phyloP scores from a whole-genome alignment of 2,888 invertebrate species.

The Calliopum simillimum region DNA sequence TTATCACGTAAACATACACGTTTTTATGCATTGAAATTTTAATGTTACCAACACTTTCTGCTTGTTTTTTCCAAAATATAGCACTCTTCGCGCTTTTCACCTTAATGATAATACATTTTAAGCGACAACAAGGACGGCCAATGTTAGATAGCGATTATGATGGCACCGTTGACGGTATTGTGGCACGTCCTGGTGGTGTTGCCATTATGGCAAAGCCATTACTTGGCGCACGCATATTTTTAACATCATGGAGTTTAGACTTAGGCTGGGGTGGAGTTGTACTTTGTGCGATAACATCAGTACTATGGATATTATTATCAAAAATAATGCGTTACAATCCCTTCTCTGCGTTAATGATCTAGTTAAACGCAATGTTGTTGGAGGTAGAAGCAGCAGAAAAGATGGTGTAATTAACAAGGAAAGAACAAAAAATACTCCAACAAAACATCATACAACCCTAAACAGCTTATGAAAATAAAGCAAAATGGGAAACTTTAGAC shows the following conservation, averaged over 20 bases:
- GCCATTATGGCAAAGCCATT: conserved; percentile 71
- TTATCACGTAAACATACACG: no score
- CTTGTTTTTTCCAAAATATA: conserved; percentile 67
- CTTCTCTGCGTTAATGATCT: conserved; percentile 79
- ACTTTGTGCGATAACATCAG: conserved; percentile 83
- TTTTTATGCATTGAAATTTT: no score
- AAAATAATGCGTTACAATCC: conserved; percentile 93
- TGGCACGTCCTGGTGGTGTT: conserved; percentile 69
- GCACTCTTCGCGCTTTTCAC: conserved; percentile 93
- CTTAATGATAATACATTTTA: conserved; percentile 92
- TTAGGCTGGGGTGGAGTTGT: conserved; percentile 89
- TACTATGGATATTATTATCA: conserved; percentile 88
- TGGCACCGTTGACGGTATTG: conserved; percentile 79
- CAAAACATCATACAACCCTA: no score
- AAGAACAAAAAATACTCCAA: not conserved
- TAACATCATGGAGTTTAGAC: conserved; percentile 85
- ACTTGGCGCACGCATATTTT: conserved; percentile 79
- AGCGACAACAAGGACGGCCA: conserved; percentile 79
- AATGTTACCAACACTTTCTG: no score
- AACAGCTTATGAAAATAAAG: no score
- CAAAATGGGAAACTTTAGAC: not conserved
- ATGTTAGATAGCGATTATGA: conserved; percentile 73
- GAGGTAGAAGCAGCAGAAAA: conserved; percentile 5
- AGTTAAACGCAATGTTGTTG: conserved; percentile 47
- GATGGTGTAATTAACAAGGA: not conserved